Evolutionary conservation across 1,140 invertebrate species (phyloP).

Genomic region (Calosoma granatense): DNA sequence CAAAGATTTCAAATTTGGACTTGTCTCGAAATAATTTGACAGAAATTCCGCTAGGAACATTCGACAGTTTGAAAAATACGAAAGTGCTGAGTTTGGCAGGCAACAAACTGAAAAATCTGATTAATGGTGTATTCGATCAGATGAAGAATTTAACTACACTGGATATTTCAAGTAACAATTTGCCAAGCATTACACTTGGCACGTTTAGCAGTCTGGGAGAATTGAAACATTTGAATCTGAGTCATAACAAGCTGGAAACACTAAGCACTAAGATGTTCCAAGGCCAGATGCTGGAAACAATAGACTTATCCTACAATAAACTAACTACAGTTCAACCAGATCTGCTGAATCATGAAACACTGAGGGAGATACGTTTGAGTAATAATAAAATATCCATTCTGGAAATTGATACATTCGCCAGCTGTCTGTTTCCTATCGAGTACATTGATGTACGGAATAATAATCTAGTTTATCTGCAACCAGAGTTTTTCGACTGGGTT

Average conservation of each 20-base stretch:
- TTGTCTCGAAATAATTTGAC: neutral
- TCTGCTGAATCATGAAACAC: neutral
- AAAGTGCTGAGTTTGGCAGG: neutral
- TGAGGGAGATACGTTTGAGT: neutral
- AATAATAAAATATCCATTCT: neutral
- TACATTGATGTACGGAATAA: slow-evolving; percentile 5
- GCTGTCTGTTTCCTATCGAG: neutral
- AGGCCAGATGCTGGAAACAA: neutral
- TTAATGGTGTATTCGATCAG: slow-evolving; percentile 1
- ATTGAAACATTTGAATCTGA: neutral
- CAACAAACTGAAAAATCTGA: neutral
- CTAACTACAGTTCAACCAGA: neutral
- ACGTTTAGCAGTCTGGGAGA: neutral
- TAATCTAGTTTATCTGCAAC: neutral
- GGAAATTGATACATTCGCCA: slow-evolving; percentile 1
- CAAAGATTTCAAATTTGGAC: neutral
- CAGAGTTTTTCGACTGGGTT: slow-evolving; percentile 8
- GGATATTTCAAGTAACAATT: neutral
- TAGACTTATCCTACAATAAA: slow-evolving; percentile 10
- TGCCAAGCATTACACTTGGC: neutral
- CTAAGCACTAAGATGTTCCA: neutral
- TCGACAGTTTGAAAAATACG: neutral
- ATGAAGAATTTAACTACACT: neutral
- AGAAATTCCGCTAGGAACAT: slow-evolving; percentile 1
- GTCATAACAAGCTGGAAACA: neutral